Base-by-base conservation (phyloP, 2,888 invertebrate species). In the Terebella lapidaria region DNA sequence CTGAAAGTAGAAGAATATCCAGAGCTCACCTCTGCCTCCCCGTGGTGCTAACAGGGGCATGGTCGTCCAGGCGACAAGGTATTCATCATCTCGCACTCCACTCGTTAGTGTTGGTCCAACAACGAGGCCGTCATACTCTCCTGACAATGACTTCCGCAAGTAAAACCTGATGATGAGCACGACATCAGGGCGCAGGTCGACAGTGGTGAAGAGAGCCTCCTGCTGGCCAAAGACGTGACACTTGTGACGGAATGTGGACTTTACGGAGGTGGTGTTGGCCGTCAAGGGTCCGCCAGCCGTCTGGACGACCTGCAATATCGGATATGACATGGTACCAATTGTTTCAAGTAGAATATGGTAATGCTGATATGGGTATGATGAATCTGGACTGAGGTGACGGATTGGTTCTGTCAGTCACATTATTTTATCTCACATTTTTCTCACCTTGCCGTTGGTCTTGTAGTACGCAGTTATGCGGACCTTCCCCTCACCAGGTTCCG, bases 191-290 rank as follows among this genome's bases (percentile, higher is more conserved):
- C 71, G 68, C 60, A 74, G 61, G n/a, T 72, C 69, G 18, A 76
- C 73, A 51, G 73, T 73, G 54, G 72, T 66, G 64, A 79, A 79
- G 5, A 68, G 67, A 20, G 76, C 74, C 59, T 78, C 77, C 61
- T 78, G 78, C 66, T 75, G 75, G n/a, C 78, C 79, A 60, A 78
- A 79, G 20, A 78, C 69, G 63, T 78, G 79, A 66, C 76, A 76
- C 59, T 70, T 67, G 65, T 71, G 69, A 59, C 73, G 71, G 64
- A 75, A 78, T 63, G 72, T 75, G 49, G 77, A 74, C 56, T 69
- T 63, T n/a, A 76, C 77, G 46, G 73, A 70, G 18, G 75, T 74
- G 22, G 77, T 78, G 63, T 72, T 74, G 64, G 75, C 74, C 28
- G 74, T 77, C 22, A 79, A 74, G 54, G 77, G 76, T 59, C 75